Base-by-base conservation (phyloP, 2,113 vertebrate genomes). In the Columba livia region DNA sequence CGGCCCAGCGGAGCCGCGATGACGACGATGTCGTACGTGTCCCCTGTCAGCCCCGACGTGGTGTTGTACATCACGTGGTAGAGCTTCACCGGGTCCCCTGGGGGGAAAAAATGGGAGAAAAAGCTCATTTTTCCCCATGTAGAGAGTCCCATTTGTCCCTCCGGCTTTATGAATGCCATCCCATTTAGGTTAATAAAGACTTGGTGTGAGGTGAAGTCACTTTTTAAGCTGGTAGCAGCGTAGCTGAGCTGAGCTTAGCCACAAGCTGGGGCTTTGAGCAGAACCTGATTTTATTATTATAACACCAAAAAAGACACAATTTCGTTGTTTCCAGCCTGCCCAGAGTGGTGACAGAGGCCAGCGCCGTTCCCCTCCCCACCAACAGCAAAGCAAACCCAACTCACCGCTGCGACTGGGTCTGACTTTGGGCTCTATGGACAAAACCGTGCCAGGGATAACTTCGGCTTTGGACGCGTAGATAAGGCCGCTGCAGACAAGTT, bases 1-100 rank as follows among this genome's bases (percentile, higher is more conserved):
- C 60, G 98, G 96, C 98, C 98, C n/a, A 99, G 95, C 1, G 99
- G 99, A 2, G 99, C 97, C 2, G 99, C 99, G 17, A 99, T 96
- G 9, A 99, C 3, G 3, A 99, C 97, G 0, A 99, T 98, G 91
- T 99, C 99, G 3, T 99, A 99, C 11, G 97, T 90, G 20, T 98
- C 97, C 48, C 98, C 97, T 3, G 89, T 97, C 1, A 97, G 82
- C 12, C 99, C 99, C 0, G 97, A 97, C 4, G 98, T 97, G 1
- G 96, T 98, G 28, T 98, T 97, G 58, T 99, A 99, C 18, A 83
- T 94, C 36, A 96, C 73, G 2, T 96, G 11, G 77, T 96, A 96
- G 34, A 95, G 25, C 64, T 66, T 58, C 48, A 54, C n/a, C 0
- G 36, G 28, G 1, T 92, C 93, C n/a, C 94, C 96, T 96, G 79